These are phyloP conservation scores for Athene noctua DNA, from an alignment of 2,113 vertebrate species.

Conservation along the genomic window DNA sequence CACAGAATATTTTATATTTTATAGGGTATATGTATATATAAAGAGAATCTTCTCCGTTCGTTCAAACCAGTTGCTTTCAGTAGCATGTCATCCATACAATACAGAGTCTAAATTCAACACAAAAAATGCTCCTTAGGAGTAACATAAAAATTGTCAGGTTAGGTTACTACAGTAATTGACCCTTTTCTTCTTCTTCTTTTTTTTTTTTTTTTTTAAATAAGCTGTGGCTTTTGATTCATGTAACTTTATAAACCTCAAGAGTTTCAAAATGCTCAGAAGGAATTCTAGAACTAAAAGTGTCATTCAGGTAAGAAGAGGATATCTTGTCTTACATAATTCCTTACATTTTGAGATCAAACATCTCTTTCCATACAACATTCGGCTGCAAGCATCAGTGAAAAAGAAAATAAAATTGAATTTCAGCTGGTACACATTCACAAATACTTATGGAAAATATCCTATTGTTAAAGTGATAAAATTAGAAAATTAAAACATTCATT, in stretches of 20 bases:
- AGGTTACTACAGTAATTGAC: background rate
- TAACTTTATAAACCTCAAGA: background rate
- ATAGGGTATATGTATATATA: accelerated
- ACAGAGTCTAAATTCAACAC: background rate
- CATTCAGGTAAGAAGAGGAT: background rate
- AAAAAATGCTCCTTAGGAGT: background rate
- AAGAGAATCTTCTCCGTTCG: background rate
- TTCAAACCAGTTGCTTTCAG: background rate
- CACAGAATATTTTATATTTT: background rate
- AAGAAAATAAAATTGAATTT: background rate
- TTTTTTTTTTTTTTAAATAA: background rate
- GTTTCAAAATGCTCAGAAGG: background rate
- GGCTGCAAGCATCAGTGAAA: background rate
- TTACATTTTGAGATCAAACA: background rate
- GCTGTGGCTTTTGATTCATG: background rate
- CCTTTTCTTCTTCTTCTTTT: background rate
- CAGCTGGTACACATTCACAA: background rate
- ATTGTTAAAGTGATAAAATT: background rate
- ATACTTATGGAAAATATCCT: background rate
- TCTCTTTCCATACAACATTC: background rate
- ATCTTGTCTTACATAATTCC: background rate
- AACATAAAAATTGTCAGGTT: background rate
- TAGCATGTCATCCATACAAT: background rate
- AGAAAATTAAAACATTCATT: background rate
- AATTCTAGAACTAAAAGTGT: background rate